These are phyloP conservation scores for Nasonia oneida DNA, from an alignment of 2,888 invertebrate species.

Conservation along the genomic window DNA sequence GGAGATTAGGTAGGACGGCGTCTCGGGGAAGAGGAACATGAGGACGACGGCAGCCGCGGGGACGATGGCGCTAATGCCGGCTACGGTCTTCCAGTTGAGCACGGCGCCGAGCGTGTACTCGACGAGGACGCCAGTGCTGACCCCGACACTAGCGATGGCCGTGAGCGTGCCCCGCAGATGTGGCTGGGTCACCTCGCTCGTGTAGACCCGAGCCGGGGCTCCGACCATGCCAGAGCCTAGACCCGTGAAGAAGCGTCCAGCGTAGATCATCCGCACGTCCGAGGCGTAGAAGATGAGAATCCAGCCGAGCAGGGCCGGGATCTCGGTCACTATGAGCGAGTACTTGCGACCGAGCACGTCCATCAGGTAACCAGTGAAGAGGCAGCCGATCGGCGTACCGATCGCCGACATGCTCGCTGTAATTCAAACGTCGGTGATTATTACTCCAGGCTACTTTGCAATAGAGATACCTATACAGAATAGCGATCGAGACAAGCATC, in stretches of 20 bases:
- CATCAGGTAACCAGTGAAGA: conserved; percentile 86
- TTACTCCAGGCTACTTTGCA: background rate
- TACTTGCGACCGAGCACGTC: conserved; percentile 85
- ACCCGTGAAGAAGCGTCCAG: conserved; percentile 85
- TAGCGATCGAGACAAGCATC: too few species aligned
- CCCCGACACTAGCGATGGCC: conserved; percentile 86
- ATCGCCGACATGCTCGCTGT: conserved; percentile 85
- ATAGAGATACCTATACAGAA: background rate
- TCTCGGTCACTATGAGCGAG: conserved; percentile 84
- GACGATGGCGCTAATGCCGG: conserved; percentile 83
- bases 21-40: conserved; percentile 85
- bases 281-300: conserved; percentile 82
- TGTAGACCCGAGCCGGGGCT: conserved; percentile 86
- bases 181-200: conserved; percentile 86
- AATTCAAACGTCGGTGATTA: conserved; percentile 51
- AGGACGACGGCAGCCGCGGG: conserved; percentile 83
- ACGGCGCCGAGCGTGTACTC: conserved; percentile 84
- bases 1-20: conserved; percentile 86
- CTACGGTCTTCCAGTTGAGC: conserved; percentile 84
- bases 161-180: conserved; percentile 88
- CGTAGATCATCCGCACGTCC: conserved; percentile 83
- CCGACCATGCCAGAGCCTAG: conserved; percentile 88
- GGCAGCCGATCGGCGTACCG: conserved; percentile 86
- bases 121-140: conserved; percentile 86
- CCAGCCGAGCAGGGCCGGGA: conserved; percentile 87